These are phyloP conservation scores for Gracilinanus agilis DNA, from an alignment of 2,113 vertebrate genomes.

Conservation along the genomic window DNA sequence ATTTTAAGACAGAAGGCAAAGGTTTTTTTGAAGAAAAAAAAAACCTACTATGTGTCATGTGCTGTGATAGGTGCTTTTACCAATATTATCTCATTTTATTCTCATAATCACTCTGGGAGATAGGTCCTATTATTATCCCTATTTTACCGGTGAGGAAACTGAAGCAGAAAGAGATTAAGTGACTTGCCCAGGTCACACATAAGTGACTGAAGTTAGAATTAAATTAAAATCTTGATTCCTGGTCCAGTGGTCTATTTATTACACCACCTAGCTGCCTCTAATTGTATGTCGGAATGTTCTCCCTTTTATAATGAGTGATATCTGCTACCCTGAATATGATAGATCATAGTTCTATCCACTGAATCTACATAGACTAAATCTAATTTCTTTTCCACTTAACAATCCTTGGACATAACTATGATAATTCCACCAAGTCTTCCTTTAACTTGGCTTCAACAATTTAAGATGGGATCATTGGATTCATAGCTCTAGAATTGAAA, in stretches of 20 bases:
- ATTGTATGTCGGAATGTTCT: not conserved
- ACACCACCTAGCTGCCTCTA: not conserved
- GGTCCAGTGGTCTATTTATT: not conserved
- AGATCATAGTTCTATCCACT: not conserved
- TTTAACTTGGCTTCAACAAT: not conserved
- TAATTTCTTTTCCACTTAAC: not conserved
- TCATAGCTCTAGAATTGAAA: not conserved
- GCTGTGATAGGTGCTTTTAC: not conserved
- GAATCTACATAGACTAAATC: not conserved
- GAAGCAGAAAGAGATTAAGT: not conserved
- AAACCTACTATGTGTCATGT: too few species aligned
- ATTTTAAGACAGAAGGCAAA: too few species aligned
- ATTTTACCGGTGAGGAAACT: not conserved
- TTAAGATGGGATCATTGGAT: not conserved
- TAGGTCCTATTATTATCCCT: not conserved
- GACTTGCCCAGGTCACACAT: not conserved
- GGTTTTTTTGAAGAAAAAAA: too few species aligned
- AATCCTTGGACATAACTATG: not conserved
- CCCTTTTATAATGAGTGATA: not conserved
- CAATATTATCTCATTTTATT: not conserved
- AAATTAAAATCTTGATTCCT: not conserved
- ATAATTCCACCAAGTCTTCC: not conserved
- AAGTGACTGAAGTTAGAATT: not conserved
- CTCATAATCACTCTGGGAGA: not conserved
- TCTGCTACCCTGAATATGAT: not conserved